Evolutionary conservation across 2,888 invertebrate genomes (phyloP).

Genomic region (Nomada goodeniana): DNA sequence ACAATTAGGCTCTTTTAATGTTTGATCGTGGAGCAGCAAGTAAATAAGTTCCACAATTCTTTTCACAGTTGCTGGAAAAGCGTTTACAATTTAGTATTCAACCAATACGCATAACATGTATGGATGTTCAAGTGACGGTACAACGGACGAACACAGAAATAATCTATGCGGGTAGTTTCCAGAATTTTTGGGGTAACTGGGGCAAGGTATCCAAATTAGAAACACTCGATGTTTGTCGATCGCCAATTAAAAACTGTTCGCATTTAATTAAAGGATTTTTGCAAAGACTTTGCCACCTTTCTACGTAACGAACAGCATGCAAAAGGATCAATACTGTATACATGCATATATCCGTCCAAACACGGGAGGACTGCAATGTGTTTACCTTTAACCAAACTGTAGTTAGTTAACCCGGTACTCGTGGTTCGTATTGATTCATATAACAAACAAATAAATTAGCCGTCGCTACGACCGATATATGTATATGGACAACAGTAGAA

Average conservation of each 20-base stretch:
- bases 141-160: not conserved
- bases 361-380: constrained; percentile 45
- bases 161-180: constrained; percentile 60
- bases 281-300: constrained; percentile 34
- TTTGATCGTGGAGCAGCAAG: no score
- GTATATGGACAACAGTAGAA: constrained; percentile 1
- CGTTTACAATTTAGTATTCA: no score
- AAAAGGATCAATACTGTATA: constrained; percentile 60
- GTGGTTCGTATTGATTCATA: constrained; percentile 30
- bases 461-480: constrained; percentile 3
- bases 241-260: constrained; percentile 78
- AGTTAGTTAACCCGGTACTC: constrained; percentile 27
- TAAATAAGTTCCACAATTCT: no score
- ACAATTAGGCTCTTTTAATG: no score
- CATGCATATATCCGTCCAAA: constrained; percentile 45
- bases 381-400: constrained; percentile 43
- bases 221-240: constrained; percentile 67
- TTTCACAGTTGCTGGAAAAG: no score
- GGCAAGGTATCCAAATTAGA: constrained; percentile 75
- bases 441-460: constrained; percentile 32
- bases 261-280: constrained; percentile 78
- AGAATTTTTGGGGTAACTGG: constrained; percentile 71
- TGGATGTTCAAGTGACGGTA: no score
- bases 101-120: no score
- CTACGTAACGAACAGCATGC: constrained; percentile 29